phyloP scores from a whole-genome alignment of 2,797 vertebrate genomes.

The Apogon talboti region DNA sequence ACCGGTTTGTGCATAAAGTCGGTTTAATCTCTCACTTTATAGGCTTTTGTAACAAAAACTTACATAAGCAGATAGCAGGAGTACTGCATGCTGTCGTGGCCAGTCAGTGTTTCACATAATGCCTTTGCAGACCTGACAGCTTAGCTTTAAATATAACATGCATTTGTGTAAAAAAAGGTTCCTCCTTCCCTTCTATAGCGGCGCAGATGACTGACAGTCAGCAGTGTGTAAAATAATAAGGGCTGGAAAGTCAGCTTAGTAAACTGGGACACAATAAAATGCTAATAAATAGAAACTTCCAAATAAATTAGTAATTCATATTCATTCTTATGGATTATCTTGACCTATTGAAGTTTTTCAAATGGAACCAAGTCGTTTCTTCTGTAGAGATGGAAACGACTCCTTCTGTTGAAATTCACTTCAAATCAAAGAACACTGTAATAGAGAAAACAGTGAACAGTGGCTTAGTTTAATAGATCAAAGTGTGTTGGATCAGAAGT shows the following conservation, averaged over 20 bases:
- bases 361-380: slow-evolving; percentile 49
- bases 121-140: slow-evolving; percentile 23
- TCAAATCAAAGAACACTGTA: neutral
- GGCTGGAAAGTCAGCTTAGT: slow-evolving; percentile 27
- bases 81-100: neutral
- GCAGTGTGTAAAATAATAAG: slow-evolving; percentile 1
- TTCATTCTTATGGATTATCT: slow-evolving; percentile 58
- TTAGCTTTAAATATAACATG: slow-evolving; percentile 14
- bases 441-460: neutral
- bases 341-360: slow-evolving; percentile 57
- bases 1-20: too few species aligned
- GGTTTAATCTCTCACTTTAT: too few species aligned
- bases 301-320: slow-evolving; percentile 59
- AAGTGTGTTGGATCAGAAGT: slow-evolving; percentile 11
- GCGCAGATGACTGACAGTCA: slow-evolving; percentile 54
- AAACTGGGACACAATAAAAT: slow-evolving; percentile 54
- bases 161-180: slow-evolving; percentile 16
- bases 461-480: slow-evolving; percentile 14
- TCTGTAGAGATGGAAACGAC: slow-evolving; percentile 49
- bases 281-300: slow-evolving; percentile 54
- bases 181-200: neutral
- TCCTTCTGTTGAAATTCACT: slow-evolving; percentile 26
- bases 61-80: too few species aligned
- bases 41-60: too few species aligned
- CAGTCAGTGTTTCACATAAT: neutral